These are phyloP conservation scores for Scotopteryx bipunctaria DNA, from an alignment of 2,888 invertebrate species.

Conservation along the genomic window DNA sequence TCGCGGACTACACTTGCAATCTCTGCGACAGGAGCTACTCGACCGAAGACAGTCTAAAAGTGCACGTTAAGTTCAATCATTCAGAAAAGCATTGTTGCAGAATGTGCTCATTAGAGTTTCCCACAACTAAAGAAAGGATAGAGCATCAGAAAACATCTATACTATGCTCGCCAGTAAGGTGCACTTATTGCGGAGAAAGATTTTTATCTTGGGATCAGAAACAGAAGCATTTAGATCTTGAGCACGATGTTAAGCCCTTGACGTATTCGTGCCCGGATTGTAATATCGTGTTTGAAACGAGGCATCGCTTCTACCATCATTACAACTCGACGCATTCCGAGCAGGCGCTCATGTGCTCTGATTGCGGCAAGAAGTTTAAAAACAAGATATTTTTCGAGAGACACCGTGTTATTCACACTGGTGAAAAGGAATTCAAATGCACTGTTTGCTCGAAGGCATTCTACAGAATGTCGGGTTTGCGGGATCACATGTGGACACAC, in stretches of 20 bases:
- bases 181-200: conserved; percentile 32
- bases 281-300: neutral
- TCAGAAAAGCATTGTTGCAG: too few relatives aligned
- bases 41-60: too few relatives aligned
- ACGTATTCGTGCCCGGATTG: conserved; percentile 21
- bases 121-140: too few relatives aligned
- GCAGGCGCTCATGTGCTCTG: conserved; percentile 14
- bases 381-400: neutral
- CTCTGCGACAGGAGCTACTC: too few relatives aligned
- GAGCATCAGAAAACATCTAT: too few relatives aligned
- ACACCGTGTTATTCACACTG: conserved; percentile 16
- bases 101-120: too few relatives aligned
- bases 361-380: conserved; percentile 15
- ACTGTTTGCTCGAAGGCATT: conserved; percentile 31
- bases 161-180: too few relatives aligned
- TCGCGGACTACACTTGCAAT: too few relatives aligned
- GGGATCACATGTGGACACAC: conserved; percentile 42
- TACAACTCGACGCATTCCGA: conserved; percentile 9
- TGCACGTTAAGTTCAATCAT: too few relatives aligned
- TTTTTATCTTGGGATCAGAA: conserved; percentile 23
- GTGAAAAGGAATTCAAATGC: conserved; percentile 14
- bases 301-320: conserved; percentile 8
- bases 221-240: conserved; percentile 29
- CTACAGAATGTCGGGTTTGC: conserved; percentile 36
- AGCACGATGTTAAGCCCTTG: conserved; percentile 37